Evolutionary conservation across 2,113 vertebrate species (phyloP).

Genomic region (Hassar affinis): DNA sequence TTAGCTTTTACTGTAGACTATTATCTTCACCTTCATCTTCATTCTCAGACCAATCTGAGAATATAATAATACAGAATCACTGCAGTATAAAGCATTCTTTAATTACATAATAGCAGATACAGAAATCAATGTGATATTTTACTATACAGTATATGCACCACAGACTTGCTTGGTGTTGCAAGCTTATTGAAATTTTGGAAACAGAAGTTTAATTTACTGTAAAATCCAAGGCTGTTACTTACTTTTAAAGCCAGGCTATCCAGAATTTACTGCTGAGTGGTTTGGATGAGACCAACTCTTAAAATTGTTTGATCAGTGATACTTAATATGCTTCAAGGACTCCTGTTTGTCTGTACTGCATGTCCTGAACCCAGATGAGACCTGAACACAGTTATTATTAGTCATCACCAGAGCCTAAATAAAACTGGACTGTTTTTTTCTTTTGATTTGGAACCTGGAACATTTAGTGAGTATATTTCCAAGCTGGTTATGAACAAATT

Average conservation of each 20-base stretch:
- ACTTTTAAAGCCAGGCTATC: background rate
- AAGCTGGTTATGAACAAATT: background rate
- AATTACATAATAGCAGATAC: background rate
- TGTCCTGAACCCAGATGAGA: background rate
- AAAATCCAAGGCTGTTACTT: background rate
- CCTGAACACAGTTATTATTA: background rate
- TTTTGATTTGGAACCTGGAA: background rate
- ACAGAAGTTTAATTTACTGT: background rate
- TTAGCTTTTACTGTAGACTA: background rate
- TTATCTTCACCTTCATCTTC: background rate
- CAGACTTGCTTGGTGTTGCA: background rate
- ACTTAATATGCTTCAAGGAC: background rate
- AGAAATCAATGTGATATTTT: background rate
- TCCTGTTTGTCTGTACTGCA: conserved; percentile 13
- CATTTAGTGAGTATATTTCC: background rate
- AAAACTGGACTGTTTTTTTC: background rate
- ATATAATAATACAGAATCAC: background rate
- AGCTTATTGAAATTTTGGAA: background rate
- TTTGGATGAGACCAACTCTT: background rate
- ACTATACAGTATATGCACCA: background rate
- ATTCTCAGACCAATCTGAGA: background rate
- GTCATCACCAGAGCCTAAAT: background rate
- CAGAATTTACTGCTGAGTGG: background rate
- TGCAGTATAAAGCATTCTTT: background rate
- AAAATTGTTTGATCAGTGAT: background rate